Evolutionary conservation across 2,888 invertebrate species (phyloP).

Genomic region (Gandaritis pyraliata): DNA sequence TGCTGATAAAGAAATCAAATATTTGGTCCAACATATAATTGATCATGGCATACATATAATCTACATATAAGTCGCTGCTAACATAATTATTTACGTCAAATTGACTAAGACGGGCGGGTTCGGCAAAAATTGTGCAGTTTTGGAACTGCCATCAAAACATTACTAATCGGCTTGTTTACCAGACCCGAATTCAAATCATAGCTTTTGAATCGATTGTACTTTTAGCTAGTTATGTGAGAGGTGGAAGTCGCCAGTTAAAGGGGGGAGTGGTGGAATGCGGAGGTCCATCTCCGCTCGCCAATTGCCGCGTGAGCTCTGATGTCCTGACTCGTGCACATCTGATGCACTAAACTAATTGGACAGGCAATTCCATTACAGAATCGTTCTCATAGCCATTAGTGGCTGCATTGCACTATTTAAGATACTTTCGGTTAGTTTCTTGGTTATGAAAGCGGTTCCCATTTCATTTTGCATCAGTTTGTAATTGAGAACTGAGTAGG

Average conservation of each 20-base stretch:
- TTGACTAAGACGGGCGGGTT: constrained; percentile 7
- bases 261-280: constrained; percentile 65
- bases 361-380: constrained; percentile 24
- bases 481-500: neutral
- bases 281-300: constrained; percentile 51
- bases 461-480: constrained; percentile 3
- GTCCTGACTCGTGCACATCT: constrained; percentile 37
- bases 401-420: constrained; percentile 6
- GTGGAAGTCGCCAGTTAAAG: constrained; percentile 66
- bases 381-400: constrained; percentile 1
- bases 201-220: constrained; percentile 27
- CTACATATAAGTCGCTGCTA: neutral
- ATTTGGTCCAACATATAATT: no score
- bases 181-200: neutral
- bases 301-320: constrained; percentile 46
- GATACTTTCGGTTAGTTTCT: neutral
- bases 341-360: constrained; percentile 31
- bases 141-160: neutral
- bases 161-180: neutral
- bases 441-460: constrained; percentile 1
- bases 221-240: constrained; percentile 34
- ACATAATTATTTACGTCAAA: constrained; percentile 8
- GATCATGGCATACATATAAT: no score
- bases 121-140: constrained; percentile 2
- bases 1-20: no score